Evolutionary conservation across 1,140 invertebrate genomes (phyloP).

Genomic region (Patella vulgata): DNA sequence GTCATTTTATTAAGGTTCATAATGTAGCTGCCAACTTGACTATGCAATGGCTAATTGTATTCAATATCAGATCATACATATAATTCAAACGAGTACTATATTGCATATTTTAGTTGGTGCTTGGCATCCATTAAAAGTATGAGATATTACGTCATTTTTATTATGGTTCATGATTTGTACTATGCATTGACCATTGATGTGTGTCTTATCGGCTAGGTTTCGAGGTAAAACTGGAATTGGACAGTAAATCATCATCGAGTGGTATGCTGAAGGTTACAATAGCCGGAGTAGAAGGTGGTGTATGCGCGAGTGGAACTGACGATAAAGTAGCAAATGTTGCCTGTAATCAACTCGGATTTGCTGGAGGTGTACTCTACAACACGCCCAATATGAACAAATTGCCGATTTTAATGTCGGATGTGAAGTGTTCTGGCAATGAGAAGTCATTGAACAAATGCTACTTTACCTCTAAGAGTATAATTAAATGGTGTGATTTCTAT

Average conservation of each 20-base stretch:
- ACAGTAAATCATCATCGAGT: constrained; percentile 22
- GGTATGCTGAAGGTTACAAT: constrained; percentile 49
- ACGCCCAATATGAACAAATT: constrained; percentile 26
- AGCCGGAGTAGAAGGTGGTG: constrained; percentile 49
- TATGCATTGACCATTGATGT: too few species aligned
- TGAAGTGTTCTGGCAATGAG: constrained; percentile 31
- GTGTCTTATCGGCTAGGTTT: too few species aligned
- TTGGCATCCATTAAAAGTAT: too few species aligned
- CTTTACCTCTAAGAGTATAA: constrained; percentile 12
- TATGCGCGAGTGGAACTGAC: constrained; percentile 46
- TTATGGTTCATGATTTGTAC: too few species aligned
- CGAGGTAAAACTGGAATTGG: constrained; percentile 30
- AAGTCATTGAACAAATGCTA: constrained; percentile 25
- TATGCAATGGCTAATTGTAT: too few species aligned
- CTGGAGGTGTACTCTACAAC: constrained; percentile 38
- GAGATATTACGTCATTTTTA: too few species aligned
- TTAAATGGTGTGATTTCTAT: constrained; percentile 24
- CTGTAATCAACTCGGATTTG: constrained; percentile 48
- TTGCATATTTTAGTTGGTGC: too few species aligned
- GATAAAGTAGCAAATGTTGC: constrained; percentile 41
- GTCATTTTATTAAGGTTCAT: too few species aligned
- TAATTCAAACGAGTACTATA: too few species aligned
- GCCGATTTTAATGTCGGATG: constrained; percentile 41
- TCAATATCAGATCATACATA: too few species aligned
- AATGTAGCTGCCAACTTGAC: too few species aligned